Percentiles rank a stretch among this genome's conserved stretches.
Conservation (phyloP, 2,797 vertebrate genomes). For the Pseudotriccus pelzelni region DNA sequence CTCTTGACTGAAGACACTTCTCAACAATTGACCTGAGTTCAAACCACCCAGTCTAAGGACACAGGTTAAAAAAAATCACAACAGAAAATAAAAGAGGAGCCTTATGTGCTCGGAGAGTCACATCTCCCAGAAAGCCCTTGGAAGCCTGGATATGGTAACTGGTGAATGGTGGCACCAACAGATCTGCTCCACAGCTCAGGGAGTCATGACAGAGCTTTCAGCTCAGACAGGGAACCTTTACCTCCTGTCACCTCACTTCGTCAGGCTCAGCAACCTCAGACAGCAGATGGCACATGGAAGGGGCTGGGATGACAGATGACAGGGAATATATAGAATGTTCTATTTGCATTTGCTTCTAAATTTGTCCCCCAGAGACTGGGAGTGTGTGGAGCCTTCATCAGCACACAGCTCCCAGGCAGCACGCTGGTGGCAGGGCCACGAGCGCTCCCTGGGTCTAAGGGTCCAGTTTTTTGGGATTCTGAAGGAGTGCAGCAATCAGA, state of each 20-base stretch:
- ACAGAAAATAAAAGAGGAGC: background rate
- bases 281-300: conserved; percentile 4
- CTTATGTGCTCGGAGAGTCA: background rate
- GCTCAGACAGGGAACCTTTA: background rate
- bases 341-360: conserved; percentile 44
- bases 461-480: background rate
- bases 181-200: background rate
- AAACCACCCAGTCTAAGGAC: background rate
- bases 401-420: background rate
- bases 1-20: background rate
- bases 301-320: background rate
- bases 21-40: background rate
- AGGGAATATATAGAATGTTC: conserved; percentile 13
- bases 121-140: background rate
- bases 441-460: accelerated
- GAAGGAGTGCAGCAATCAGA: background rate
- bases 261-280: conserved; percentile 23
- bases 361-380: background rate
- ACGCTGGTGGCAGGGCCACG: background rate
- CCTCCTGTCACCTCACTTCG: background rate
- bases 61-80: background rate
- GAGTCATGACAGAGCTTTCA: background rate
- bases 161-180: background rate
- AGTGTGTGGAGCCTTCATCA: background rate
- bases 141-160: background rate